Evolutionary conservation across 2,797 vertebrate species (phyloP), one percentile per base, ranked within the genome.

Genomic region (Diplodus puntazzo): DNA sequence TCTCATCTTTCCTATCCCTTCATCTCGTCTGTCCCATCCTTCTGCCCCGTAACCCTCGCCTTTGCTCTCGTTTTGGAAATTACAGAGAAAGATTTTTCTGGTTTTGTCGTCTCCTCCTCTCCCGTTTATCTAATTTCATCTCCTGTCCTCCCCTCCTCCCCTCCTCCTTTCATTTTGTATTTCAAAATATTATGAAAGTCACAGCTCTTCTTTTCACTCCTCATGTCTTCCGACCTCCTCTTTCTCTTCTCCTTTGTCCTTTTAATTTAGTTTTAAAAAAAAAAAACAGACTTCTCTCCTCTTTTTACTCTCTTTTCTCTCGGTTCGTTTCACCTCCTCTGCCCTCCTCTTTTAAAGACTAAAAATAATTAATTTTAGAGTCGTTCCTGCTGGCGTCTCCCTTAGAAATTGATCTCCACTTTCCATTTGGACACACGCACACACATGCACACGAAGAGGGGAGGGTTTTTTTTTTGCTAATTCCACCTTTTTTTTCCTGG

Each of bases 401-500:
- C 48, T 64, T 0, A 49, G 21, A 61, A 75, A 81, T 27, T 63
- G 57, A 68, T 80, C 61, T 54, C 58, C 57, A 13, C 45, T 73
- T 71, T 73, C 74, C 71, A 62, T 62, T 78, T 75, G 58, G 63
- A 86, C 65, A 54, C 54, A 65, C 71, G 58, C 57, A 62, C 27
- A 60, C 46, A 50, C 6, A 53, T 0, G 58, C 34, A 45, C 63
- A 63, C n/a, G 64, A 12, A 21, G 61, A 55, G 67, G 65, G 61
- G 69, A 77, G 60, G 50, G 55, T 52, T 71, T 61, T 60, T 71
- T 52, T 85, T 86, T 77, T 77, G 55, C 75, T 88, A 75, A 84
- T 87, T 84, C 71, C 48, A 64, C 66, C 67, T 74, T 71, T 85
- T 75, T 74, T 70, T 60, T 77, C 77, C 83, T 87, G 85, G 83